phyloP scores from a whole-genome alignment of 2,888 invertebrate genomes.

The Aspidiotus rigidus region DNA sequence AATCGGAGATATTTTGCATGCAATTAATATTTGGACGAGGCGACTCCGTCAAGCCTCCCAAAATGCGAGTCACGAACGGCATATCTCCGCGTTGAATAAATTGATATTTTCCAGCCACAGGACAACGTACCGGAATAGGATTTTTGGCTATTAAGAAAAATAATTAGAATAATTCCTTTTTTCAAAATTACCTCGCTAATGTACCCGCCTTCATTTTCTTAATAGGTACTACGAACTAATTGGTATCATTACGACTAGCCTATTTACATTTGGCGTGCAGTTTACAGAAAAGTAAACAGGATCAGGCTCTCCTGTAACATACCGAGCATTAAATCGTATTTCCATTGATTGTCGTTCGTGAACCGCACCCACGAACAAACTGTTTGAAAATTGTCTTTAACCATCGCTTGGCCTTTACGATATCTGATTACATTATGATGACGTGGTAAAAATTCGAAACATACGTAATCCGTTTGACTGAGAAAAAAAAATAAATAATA shows the following conservation, averaged over 20 bases:
- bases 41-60: constrained; percentile 88
- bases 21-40: constrained; percentile 89
- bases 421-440: constrained; percentile 93
- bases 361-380: constrained; percentile 94
- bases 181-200: not conserved
- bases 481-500: constrained; percentile 38
- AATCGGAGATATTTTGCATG: constrained; percentile 86
- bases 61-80: constrained; percentile 81
- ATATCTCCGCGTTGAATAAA: constrained; percentile 88
- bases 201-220: not conserved
- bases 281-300: no score
- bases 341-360: constrained; percentile 72
- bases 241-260: no score
- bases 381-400: constrained; percentile 80
- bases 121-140: constrained; percentile 86
- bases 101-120: constrained; percentile 91
- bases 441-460: constrained; percentile 90
- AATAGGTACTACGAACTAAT: no score
- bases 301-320: constrained; percentile 36
- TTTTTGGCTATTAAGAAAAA: constrained; percentile 53
- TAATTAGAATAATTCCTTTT: no score
- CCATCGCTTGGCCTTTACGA: constrained; percentile 76
- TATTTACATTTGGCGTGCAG: no score
- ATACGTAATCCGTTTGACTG: constrained; percentile 93
- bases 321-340: constrained; percentile 70